Evolutionary conservation across 2,797 vertebrate species (phyloP).

Genomic region (Enteromius unitaeniatus): DNA sequence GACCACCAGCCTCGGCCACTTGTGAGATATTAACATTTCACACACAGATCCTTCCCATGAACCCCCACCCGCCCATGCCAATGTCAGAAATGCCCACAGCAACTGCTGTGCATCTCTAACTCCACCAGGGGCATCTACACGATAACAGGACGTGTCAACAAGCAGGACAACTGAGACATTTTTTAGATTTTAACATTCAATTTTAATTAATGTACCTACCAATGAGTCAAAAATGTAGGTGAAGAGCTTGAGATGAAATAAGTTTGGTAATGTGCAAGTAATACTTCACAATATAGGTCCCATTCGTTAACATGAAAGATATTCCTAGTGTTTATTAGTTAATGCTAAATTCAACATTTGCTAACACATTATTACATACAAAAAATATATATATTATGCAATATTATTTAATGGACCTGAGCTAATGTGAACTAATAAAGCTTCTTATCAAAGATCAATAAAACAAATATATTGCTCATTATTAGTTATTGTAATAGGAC

Average conservation of each 20-base stretch:
- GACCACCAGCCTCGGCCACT: constrained; percentile 73
- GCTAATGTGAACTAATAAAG: not conserved
- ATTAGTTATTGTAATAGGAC: not conserved
- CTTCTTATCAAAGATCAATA: not conserved
- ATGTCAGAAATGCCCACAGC: constrained; percentile 56
- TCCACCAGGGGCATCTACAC: constrained; percentile 40
- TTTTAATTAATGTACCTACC: not conserved
- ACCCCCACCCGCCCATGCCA: constrained; percentile 58
- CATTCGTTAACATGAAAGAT: not conserved
- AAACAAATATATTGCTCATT: not conserved
- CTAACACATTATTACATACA: not conserved
- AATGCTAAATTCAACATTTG: not conserved
- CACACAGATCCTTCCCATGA: constrained; percentile 75
- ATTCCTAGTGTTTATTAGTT: not conserved
- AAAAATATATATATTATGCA: not conserved
- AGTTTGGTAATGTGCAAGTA: not conserved
- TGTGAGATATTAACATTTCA: constrained; percentile 81
- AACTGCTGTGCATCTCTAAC: constrained; percentile 75
- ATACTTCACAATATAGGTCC: not conserved
- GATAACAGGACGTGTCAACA: constrained; percentile 49
- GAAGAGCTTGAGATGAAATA: not conserved
- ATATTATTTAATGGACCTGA: not conserved
- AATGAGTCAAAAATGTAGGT: not conserved
- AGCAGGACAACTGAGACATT: constrained; percentile 40
- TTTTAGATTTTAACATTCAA: not conserved